Percentiles rank a stretch among this genome's conserved stretches.
phyloP scores from a whole-genome alignment of 1,140 invertebrate genomes.

The Drepana arcuata region DNA sequence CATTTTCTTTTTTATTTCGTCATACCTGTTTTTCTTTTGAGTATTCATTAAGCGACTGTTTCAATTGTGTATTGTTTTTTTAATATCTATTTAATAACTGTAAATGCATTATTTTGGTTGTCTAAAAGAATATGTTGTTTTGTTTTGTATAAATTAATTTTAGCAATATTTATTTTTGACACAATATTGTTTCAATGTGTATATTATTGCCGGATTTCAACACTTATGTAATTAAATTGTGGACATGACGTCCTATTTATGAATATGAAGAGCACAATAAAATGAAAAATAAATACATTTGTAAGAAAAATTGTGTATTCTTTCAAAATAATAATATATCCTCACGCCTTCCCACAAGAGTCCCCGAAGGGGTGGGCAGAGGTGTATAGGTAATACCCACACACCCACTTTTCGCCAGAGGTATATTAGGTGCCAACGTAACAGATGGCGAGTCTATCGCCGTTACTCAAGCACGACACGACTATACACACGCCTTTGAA shows the following conservation, averaged over 20 bases:
- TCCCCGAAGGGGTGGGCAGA: too few relatives aligned
- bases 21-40: neutral
- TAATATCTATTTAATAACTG: constrained; percentile 3
- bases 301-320: constrained; percentile 36
- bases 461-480: too few relatives aligned
- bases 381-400: neutral
- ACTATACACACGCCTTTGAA: too few relatives aligned
- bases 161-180: constrained; percentile 49
- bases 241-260: constrained; percentile 40
- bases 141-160: constrained; percentile 40
- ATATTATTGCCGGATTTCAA: constrained; percentile 38
- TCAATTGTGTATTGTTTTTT: neutral
- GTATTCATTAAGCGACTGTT: neutral
- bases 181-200: constrained; percentile 40
- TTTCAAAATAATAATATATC: constrained; percentile 2
- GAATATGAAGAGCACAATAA: constrained; percentile 64
- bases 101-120: constrained; percentile 19
- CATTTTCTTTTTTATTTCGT: neutral
- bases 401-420: neutral
- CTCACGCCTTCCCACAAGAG: neutral
- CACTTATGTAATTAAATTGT: constrained; percentile 46
- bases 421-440: constrained; percentile 1
- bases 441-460: too few relatives aligned
- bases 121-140: constrained; percentile 31
- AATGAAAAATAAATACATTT: constrained; percentile 67